phyloP scores from a whole-genome alignment of 1,140 invertebrate genomes.

The Apis cerana region DNA sequence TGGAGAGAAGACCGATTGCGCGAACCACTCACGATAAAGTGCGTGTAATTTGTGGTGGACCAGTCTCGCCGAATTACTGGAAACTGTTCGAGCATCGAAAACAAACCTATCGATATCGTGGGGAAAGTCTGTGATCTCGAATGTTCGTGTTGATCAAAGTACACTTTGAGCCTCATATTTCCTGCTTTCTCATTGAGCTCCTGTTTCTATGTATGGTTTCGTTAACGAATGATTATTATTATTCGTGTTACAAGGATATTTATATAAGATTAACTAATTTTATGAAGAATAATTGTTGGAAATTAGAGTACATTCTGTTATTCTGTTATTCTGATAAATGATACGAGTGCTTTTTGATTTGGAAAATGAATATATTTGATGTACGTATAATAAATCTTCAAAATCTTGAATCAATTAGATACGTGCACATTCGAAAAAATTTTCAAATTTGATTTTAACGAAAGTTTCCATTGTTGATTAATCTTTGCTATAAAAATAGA shows the following conservation, averaged over 20 bases:
- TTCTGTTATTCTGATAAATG: too few relatives aligned
- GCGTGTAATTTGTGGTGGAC: constrained; percentile 52
- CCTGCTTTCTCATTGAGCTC: constrained; percentile 17
- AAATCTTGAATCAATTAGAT: too few relatives aligned
- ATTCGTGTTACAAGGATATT: neutral
- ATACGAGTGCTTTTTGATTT: too few relatives aligned
- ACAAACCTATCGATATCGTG: constrained; percentile 50
- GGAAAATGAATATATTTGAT: too few relatives aligned
- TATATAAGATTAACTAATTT: too few relatives aligned
- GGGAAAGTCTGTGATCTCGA: constrained; percentile 39
- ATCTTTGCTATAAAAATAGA: too few relatives aligned
- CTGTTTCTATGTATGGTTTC: neutral
- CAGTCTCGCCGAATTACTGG: constrained; percentile 50
- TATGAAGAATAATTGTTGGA: too few relatives aligned
- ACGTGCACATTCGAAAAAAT: too few relatives aligned
- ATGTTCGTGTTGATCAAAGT: constrained; percentile 42
- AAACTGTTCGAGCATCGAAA: constrained; percentile 44
- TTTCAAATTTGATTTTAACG: too few relatives aligned
- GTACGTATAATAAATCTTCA: too few relatives aligned
- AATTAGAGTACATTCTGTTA: too few relatives aligned
- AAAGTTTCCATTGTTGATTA: too few relatives aligned
- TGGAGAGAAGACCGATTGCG: constrained; percentile 27
- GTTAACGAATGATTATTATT: neutral
- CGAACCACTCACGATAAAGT: constrained; percentile 44
- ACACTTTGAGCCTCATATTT: constrained; percentile 45